Evolutionary conservation across 2,888 invertebrate species (phyloP), one percentile per base, ranked within the genome.

Genomic region (Cantharis flavilabris): DNA sequence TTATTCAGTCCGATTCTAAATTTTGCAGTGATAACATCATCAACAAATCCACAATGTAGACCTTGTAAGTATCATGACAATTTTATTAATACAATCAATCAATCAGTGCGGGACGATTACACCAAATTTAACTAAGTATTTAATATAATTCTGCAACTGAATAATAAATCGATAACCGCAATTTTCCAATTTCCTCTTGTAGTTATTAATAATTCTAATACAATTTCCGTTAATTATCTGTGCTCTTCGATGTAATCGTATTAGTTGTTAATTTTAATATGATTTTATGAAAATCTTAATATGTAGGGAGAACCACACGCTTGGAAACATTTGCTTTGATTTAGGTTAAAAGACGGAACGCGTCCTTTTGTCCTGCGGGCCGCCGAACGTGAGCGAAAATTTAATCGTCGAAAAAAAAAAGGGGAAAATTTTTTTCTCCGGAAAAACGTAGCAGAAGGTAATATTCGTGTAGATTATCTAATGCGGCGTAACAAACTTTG

Each of bases 191-290:
- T 76, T 78, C 76, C 76, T 74, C 72, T 62, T 71, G 72, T 69
- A 75, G 80, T 81, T 79, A 81, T 81, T 79, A 79, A 80, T 80
- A 79, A 79, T 80, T 81, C 83, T 86, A 85, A 86, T 85, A 85
- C 83, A 84, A 86, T 86, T 86, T 86, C 85, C 86, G 86, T 86
- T 85, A 84, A 86, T 87, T 86, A 85, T 84, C 84, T 82, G 80
- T 85, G 84, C 85, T 84, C 84, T 83, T 82, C 82, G 82, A 82
- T 79, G 80, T 86, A 86, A 87, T 87, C 86, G 85, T 82, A 86
- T 87, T 86, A 86, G 83, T 82, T 83, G 84, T 85, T 87, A 86
- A 86, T 86, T 87, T 87, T 87, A 87, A 86, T 86, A 86, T 86
- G 84, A 86, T 86, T 84, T 82, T 82, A 83, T 83, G 81, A 81